Conservation (phyloP, 2,888 invertebrate species). For the Acleris sparsana region DNA sequence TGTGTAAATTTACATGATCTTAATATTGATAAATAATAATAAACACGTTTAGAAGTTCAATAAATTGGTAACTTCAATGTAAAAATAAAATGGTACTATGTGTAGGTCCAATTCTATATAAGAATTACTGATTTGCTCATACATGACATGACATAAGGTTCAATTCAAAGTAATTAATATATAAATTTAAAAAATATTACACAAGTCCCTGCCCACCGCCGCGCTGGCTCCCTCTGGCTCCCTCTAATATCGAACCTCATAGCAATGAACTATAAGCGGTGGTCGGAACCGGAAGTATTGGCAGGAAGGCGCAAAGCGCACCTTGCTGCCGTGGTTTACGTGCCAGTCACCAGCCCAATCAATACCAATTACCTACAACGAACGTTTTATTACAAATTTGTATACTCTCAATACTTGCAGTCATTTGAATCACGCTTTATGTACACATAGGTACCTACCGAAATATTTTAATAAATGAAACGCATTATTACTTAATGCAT, state of each 20-base stretch:
- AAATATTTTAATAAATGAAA: not conserved
- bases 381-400: not conserved
- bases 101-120: too few relatives aligned
- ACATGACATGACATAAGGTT: not conserved
- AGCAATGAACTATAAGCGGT: constrained; percentile 36
- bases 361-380: constrained; percentile 35
- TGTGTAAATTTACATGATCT: too few relatives aligned
- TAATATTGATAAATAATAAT: too few relatives aligned
- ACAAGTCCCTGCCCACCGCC: not conserved
- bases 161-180: too few relatives aligned
- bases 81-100: too few relatives aligned
- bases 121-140: not conserved
- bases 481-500: not conserved
- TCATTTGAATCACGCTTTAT: not conserved
- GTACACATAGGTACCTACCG: not conserved
- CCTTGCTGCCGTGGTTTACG: constrained; percentile 38
- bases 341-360: constrained; percentile 50
- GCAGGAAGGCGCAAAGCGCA: constrained; percentile 51
- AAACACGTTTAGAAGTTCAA: too few relatives aligned
- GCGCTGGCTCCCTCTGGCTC: constrained; percentile 4
- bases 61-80: too few relatives aligned
- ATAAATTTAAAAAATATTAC: too few relatives aligned
- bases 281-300: constrained; percentile 52
- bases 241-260: constrained; percentile 12
- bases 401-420: not conserved